Conservation (phyloP, 2,113 vertebrate species). For the Otis tarda region DNA sequence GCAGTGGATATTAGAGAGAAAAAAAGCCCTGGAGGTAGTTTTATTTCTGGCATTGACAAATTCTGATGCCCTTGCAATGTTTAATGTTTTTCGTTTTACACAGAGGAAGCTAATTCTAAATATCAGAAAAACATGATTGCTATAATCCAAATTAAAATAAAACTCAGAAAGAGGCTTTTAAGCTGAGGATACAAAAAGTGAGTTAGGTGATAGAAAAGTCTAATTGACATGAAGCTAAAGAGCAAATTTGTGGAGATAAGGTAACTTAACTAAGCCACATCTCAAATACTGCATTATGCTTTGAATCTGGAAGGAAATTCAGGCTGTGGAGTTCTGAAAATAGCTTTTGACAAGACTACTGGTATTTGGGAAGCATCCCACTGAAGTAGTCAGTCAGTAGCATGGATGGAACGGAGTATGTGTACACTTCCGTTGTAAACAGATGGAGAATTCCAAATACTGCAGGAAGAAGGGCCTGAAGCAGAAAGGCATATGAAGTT, state of each 20-base stretch:
- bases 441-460: conserved; percentile 16
- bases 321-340: not conserved
- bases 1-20: not conserved
- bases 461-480: not conserved
- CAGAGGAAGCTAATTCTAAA: not conserved
- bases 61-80: not conserved
- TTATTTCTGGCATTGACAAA: conserved; percentile 23
- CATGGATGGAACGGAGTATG: not conserved
- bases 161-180: not conserved
- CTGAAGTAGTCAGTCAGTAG: not conserved
- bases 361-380: not conserved
- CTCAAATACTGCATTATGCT: not conserved
- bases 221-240: not conserved
- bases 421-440: not conserved
- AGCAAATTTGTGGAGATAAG: not conserved
- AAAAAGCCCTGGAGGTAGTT: not conserved
- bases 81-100: not conserved
- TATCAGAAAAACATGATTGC: not conserved
- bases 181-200: not conserved
- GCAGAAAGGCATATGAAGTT: not conserved
- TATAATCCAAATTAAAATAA: not conserved
- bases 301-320: not conserved
- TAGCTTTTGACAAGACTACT: not conserved
- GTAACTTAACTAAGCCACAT: not conserved
- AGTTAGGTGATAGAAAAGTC: not conserved